Evolutionary conservation across 2,797 vertebrate species (phyloP), one percentile per base, ranked within the genome.

Genomic region (Gouania willdenowi): DNA sequence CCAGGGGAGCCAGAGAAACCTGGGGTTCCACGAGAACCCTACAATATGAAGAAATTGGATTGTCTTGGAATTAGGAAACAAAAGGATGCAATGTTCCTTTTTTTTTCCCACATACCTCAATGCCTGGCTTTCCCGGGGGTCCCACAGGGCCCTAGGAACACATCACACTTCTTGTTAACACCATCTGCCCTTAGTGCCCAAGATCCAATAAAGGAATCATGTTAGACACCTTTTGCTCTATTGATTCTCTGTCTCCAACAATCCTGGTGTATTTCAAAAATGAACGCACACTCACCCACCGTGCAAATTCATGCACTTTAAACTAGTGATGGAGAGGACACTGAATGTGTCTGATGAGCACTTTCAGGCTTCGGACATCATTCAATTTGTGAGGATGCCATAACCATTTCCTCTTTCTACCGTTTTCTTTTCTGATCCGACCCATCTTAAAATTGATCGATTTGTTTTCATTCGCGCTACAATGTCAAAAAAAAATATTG

Each of bases 21-120:
- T 14, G 85, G 86, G n/a, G 84, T 71, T 78, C 96, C 96, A 15
- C 84, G 90, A 44, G 81, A 82, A 44, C 96, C 96, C 96, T 98
- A 49, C 3, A 64, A 30, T 6, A 31, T 14, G 14, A 14, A 14
- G 14, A 14, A 3, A 13, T 14, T 14, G 14, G 13, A 14, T 14
- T 13, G 14, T 13, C 20, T 5, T 3, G 18, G 5, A 2, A 20
- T 6, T 20, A 20, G 2, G 6, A 2, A 20, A 20, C 4, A 20
- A 20, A 6, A 20, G 4, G 20, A 20, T 20, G 4, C 19, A 20
- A 13, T 38, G 19, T 43, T 57, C 36, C 43, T 35, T 59, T 19
- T 31, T 34, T 63, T 31, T 41, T 47, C 68, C 85, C 9, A 66
- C 81, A 62, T 21, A 98, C 96, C 92, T 93, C 90, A 35, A 89